phyloP scores from a whole-genome alignment of 2,113 vertebrate genomes.

The Passer domesticus region DNA sequence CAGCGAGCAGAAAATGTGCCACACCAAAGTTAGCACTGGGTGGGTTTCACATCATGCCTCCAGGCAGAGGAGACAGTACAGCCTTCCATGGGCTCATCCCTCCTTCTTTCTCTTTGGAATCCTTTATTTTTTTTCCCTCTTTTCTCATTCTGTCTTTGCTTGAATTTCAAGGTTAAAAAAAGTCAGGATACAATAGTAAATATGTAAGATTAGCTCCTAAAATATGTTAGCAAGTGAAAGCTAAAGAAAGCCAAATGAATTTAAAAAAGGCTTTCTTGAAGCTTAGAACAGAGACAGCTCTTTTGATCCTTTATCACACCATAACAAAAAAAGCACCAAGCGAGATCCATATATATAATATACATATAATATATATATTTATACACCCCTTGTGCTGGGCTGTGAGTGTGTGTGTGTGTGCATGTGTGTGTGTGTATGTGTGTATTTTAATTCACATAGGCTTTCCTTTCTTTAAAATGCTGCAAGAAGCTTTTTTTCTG shows the following conservation, averaged over 20 bases:
- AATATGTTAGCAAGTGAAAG: conserved; percentile 80
- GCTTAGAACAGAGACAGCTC: conserved; percentile 89
- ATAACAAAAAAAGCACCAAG: conserved; percentile 81
- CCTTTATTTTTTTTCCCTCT: conserved; percentile 16
- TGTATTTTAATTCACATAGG: conserved; percentile 80
- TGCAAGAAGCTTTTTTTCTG: conserved; percentile 80
- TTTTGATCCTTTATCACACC: conserved; percentile 90
- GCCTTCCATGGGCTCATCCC: neutral
- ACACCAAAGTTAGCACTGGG: neutral
- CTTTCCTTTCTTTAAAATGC: conserved; percentile 93
- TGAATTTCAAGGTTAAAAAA: conserved; percentile 93
- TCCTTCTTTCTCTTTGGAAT: neutral
- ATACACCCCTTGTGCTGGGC: neutral
- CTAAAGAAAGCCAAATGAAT: conserved; percentile 83
- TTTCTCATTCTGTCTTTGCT: conserved; percentile 75
- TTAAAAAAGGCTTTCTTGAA: conserved; percentile 87
- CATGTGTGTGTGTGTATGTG: neutral
- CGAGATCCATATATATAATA: conserved; percentile 65
- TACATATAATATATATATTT: conserved; percentile 79
- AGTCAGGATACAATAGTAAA: conserved; percentile 84
- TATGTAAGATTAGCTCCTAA: conserved; percentile 86
- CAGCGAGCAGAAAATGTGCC: neutral
- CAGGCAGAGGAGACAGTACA: neutral
- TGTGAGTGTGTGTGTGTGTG: neutral
- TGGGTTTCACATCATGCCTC: neutral